phyloP scores from a whole-genome alignment of 2,888 invertebrate genomes.

The Sesia apiformis region DNA sequence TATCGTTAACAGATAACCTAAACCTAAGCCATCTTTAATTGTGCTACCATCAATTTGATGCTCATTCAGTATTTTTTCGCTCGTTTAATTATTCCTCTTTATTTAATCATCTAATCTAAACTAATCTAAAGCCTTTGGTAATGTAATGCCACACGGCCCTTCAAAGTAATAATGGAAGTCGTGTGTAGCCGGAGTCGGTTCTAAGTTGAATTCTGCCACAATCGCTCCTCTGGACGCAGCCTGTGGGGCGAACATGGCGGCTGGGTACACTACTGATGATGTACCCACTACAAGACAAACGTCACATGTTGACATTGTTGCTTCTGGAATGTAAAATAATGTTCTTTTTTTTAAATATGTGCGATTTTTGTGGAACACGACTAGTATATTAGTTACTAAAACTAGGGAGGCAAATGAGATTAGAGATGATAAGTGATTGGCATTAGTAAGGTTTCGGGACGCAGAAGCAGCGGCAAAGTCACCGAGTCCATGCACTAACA shows the following conservation, averaged over 20 bases:
- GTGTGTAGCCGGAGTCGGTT: slow-evolving; percentile 52
- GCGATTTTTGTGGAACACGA: too few species aligned
- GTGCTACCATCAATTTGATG: too few species aligned
- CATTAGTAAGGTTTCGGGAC: too few species aligned
- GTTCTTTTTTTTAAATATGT: too few species aligned
- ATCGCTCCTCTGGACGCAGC: slow-evolving; percentile 79
- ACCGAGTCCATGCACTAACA: too few species aligned
- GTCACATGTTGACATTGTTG: slow-evolving; percentile 81
- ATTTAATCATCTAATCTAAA: slow-evolving; percentile 31
- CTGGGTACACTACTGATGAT: slow-evolving; percentile 90
- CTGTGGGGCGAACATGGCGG: slow-evolving; percentile 89
- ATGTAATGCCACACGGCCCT: slow-evolving; percentile 57
- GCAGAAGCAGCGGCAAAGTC: too few species aligned
- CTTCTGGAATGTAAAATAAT: slow-evolving; percentile 47
- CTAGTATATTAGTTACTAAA: too few species aligned
- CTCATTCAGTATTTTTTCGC: too few species aligned
- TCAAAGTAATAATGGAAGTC: slow-evolving; percentile 63
- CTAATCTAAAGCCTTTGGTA: slow-evolving; percentile 51
- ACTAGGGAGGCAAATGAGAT: too few species aligned
- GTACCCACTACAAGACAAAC: slow-evolving; percentile 89
- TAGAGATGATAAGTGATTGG: too few species aligned
- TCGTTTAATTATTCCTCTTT: not conserved
- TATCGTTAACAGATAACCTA: too few species aligned
- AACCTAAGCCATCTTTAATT: too few species aligned
- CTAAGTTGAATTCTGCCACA: slow-evolving; percentile 55